Conservation (phyloP, 2,888 invertebrate species). For the Glaucopsyche alexis region DNA sequence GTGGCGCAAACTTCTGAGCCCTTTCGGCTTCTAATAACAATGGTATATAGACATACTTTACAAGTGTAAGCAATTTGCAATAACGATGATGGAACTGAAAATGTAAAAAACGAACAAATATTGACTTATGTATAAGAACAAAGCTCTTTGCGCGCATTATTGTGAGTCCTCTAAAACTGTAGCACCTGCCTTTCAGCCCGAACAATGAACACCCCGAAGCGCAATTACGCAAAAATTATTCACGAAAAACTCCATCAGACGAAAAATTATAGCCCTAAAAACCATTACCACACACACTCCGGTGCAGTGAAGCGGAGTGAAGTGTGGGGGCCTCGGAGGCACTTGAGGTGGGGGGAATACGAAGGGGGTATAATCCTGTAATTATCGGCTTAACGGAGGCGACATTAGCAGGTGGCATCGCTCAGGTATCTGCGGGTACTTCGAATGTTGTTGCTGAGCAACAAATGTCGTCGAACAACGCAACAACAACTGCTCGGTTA, state of each 20-base stretch:
- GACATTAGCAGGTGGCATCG: slow-evolving; percentile 70
- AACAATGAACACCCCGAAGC: slow-evolving; percentile 44
- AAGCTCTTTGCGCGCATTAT: slow-evolving; percentile 20
- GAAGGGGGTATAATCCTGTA: slow-evolving; percentile 69
- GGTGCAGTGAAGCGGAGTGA: slow-evolving; percentile 68
- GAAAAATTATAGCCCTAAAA: slow-evolving; percentile 72
- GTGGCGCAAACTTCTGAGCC: neutral
- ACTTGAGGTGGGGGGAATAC: slow-evolving; percentile 46
- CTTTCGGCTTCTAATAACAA: neutral
- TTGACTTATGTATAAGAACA: slow-evolving; percentile 18
- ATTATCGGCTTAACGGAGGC: slow-evolving; percentile 79
- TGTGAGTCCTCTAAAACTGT: slow-evolving; percentile 36
- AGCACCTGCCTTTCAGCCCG: slow-evolving; percentile 40
- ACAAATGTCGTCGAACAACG: slow-evolving; percentile 45
- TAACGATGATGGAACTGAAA: neutral
- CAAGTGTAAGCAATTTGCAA: neutral
- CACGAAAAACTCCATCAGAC: slow-evolving; percentile 62
- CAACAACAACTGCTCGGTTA: neutral
- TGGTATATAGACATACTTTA: neutral
- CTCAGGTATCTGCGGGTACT: slow-evolving; percentile 40
- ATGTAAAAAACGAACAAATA: slow-evolving; percentile 8
- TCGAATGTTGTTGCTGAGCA: slow-evolving; percentile 49
- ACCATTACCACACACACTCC: slow-evolving; percentile 71
- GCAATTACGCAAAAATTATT: slow-evolving; percentile 60
- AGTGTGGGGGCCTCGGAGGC: slow-evolving; percentile 53